These are phyloP conservation scores for Drosophila ustulata DNA, from an alignment of 2,888 invertebrate genomes.

Conservation along the genomic window DNA sequence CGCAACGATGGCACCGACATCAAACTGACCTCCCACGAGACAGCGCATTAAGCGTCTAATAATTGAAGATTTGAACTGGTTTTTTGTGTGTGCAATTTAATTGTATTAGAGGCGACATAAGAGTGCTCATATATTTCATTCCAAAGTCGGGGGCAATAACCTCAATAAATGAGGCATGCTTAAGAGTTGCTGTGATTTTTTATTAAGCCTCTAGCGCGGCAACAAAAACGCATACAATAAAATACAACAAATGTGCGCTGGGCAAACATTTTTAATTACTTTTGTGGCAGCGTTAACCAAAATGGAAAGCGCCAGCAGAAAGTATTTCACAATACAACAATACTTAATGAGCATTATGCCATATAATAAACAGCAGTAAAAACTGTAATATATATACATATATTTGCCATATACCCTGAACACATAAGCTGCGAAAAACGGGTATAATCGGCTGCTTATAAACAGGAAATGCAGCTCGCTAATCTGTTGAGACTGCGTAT, in stretches of 20 bases:
- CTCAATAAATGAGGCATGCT: conserved; percentile 34
- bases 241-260: conserved; percentile 25
- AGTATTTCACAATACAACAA: conserved; percentile 69
- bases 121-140: conserved; percentile 37
- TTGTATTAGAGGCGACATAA: conserved; percentile 55
- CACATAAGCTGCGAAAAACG: neutral
- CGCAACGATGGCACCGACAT: conserved; percentile 57
- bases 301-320: conserved; percentile 36
- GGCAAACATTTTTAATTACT: conserved; percentile 75
- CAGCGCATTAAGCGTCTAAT: conserved; percentile 75
- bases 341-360: conserved; percentile 76
- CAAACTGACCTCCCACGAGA: conserved; percentile 47
- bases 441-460: neutral
- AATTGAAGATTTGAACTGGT: conserved; percentile 78
- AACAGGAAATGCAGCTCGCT: neutral
- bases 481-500: neutral
- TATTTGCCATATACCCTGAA: conserved; percentile 29
- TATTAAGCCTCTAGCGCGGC: conserved; percentile 28
- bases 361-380: conserved; percentile 60
- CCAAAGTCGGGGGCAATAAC: conserved; percentile 51
- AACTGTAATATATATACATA: conserved; percentile 34
- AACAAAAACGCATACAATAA: conserved; percentile 22
- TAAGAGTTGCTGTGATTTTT: conserved; percentile 29
- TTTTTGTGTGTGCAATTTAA: conserved; percentile 71
- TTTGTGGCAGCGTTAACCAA: conserved; percentile 62